Evolutionary conservation across 2,888 invertebrate species (phyloP).

Genomic region (Dryocosmus kuriphilus): DNA sequence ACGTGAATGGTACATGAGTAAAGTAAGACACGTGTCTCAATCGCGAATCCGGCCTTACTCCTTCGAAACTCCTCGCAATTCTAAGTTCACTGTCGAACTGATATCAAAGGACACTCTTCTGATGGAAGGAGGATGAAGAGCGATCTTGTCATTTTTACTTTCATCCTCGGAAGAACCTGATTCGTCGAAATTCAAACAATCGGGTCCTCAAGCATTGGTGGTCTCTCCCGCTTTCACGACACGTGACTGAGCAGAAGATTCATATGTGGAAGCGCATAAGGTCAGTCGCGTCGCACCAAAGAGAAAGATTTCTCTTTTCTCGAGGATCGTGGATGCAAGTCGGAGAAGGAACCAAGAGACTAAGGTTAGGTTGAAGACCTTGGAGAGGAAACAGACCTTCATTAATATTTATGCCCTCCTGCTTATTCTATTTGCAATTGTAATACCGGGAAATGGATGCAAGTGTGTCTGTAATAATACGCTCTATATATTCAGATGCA

Average conservation of each 20-base stretch:
- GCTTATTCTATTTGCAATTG: slow-evolving; percentile 73
- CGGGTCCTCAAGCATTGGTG: slow-evolving; percentile 26
- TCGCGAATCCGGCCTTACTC: background rate
- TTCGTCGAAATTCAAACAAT: slow-evolving; percentile 16
- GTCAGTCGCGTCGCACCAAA: slow-evolving; percentile 43
- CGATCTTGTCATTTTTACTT: slow-evolving; percentile 28
- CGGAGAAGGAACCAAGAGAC: slow-evolving; percentile 47
- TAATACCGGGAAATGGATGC: slow-evolving; percentile 65
- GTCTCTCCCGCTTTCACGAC: slow-evolving; percentile 44
- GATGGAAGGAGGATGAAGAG: background rate
- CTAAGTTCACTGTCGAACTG: slow-evolving; percentile 18
- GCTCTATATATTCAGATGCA: slow-evolving; percentile 61
- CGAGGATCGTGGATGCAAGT: slow-evolving; percentile 42
- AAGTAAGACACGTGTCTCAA: background rate
- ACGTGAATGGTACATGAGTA: background rate
- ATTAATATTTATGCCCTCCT: slow-evolving; percentile 72
- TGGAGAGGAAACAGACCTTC: slow-evolving; percentile 67
- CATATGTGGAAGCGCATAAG: slow-evolving; percentile 17
- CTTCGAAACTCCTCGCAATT: slow-evolving; percentile 4
- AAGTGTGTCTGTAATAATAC: slow-evolving; percentile 62
- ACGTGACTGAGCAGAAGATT: slow-evolving; percentile 40
- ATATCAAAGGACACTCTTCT: slow-evolving; percentile 5
- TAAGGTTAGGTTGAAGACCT: slow-evolving; percentile 61
- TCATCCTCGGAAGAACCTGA: slow-evolving; percentile 15
- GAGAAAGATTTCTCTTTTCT: slow-evolving; percentile 54